Evolutionary conservation across 2,888 invertebrate species (phyloP).

Genomic region (Tetranychus piercei): DNA sequence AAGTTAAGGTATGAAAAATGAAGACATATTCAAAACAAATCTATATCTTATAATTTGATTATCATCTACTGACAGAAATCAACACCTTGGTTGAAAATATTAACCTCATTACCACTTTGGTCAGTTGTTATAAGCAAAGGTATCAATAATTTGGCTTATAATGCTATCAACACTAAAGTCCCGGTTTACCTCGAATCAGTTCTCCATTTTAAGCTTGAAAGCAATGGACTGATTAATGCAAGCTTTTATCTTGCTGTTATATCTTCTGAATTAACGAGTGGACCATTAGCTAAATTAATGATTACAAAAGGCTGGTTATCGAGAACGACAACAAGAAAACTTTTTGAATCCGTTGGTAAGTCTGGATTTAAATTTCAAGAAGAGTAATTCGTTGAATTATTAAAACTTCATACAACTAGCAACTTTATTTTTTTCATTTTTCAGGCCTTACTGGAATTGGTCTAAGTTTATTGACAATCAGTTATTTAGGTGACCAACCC

Average conservation of each 20-base stretch:
- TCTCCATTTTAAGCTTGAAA: constrained; percentile 4
- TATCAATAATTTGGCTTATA: background rate
- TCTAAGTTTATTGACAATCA: background rate
- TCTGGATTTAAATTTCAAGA: too few species aligned
- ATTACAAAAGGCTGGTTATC: background rate
- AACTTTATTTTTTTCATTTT: background rate
- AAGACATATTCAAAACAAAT: too few species aligned
- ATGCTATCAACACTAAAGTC: background rate
- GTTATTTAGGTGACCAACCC: background rate
- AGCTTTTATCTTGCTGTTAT: background rate
- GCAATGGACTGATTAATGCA: background rate
- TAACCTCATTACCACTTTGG: background rate
- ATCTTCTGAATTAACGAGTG: background rate
- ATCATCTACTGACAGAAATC: background rate
- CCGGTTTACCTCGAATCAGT: background rate
- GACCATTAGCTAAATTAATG: background rate
- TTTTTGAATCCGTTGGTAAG: background rate
- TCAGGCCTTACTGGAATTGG: background rate
- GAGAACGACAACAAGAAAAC: background rate
- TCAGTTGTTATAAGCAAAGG: background rate
- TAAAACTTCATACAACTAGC: background rate
- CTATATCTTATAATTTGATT: too few species aligned
- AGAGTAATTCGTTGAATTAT: background rate
- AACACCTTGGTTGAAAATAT: background rate
- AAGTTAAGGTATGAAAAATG: background rate